These are phyloP conservation scores for Stictonetta naevosa DNA, from an alignment of 2,113 vertebrate genomes.

Conservation along the genomic window DNA sequence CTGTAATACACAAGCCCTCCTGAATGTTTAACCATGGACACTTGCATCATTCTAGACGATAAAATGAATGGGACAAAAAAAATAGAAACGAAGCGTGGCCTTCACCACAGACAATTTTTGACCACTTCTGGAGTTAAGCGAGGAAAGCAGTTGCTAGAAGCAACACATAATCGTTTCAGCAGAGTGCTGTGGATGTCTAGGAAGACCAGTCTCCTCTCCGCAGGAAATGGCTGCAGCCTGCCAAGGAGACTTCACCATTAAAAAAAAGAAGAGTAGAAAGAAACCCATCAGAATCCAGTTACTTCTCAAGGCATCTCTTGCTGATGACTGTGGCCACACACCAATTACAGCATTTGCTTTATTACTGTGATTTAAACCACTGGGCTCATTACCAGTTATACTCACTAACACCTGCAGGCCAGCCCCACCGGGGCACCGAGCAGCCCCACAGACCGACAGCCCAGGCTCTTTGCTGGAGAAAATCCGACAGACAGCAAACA, in stretches of 20 bases:
- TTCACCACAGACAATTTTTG: not conserved
- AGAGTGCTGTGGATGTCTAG: not conserved
- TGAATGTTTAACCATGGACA: fast-evolving
- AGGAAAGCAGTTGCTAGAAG: constrained; percentile 7
- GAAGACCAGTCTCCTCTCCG: not conserved
- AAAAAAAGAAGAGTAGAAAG: not conserved
- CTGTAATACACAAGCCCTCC: not conserved
- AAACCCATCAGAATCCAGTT: not conserved
- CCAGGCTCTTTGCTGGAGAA: not conserved
- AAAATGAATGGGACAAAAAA: not conserved
- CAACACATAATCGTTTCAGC: constrained; percentile 2
- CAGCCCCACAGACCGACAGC: too few species aligned
- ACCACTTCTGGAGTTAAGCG: not conserved
- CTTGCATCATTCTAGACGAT: not conserved
- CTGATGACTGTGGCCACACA: not conserved
- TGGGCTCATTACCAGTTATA: fast-evolving
- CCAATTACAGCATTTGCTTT: not conserved
- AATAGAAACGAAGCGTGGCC: not conserved
- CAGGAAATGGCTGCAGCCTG: not conserved
- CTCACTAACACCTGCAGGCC: fast-evolving
- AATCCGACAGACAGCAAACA: not conserved
- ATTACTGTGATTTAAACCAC: fast-evolving
- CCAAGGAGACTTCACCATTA: not conserved
- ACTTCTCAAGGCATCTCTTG: not conserved
- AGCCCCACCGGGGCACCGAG: not conserved